Conservation (phyloP, 2,797 vertebrate genomes). For the Clarias platycephalus region DNA sequence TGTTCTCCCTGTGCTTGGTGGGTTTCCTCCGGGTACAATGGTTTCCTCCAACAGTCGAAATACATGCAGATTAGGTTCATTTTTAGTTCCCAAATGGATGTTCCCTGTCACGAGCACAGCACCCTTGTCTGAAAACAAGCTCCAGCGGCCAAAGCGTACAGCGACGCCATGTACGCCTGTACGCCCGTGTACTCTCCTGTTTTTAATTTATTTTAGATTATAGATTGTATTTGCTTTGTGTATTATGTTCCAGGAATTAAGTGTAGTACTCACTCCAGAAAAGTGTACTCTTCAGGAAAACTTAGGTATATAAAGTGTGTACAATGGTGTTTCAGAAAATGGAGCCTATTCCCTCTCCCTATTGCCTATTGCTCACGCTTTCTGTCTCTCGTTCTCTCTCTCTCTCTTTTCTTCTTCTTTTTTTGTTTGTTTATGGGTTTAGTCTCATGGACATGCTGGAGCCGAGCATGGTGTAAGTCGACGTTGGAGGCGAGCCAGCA, state of each 20-base stretch:
- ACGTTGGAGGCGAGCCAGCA: constrained; percentile 25
- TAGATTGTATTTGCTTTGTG: not conserved
- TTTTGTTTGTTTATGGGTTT: constrained; percentile 31
- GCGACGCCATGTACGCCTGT: not conserved
- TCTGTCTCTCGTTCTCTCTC: not conserved
- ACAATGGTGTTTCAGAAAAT: not conserved
- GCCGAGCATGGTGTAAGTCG: constrained; percentile 34
- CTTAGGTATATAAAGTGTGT: not conserved
- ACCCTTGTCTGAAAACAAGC: no score
- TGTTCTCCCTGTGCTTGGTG: no score
- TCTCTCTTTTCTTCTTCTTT: not conserved
- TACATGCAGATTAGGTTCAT: no score
- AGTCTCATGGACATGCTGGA: constrained; percentile 38
- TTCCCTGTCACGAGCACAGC: no score
- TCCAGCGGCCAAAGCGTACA: no score
- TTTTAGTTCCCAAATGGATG: no score
- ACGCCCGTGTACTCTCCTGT: not conserved
- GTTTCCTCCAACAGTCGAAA: no score
- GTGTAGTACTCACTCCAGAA: not conserved
- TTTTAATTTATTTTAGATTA: not conserved
- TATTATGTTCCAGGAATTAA: not conserved
- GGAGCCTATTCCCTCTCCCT: not conserved
- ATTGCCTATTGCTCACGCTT: not conserved
- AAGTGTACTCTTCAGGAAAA: not conserved
- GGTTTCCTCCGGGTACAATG: no score